Evolutionary conservation across 2,113 vertebrate species (phyloP).

Genomic region (Eubucco bourcierii): DNA sequence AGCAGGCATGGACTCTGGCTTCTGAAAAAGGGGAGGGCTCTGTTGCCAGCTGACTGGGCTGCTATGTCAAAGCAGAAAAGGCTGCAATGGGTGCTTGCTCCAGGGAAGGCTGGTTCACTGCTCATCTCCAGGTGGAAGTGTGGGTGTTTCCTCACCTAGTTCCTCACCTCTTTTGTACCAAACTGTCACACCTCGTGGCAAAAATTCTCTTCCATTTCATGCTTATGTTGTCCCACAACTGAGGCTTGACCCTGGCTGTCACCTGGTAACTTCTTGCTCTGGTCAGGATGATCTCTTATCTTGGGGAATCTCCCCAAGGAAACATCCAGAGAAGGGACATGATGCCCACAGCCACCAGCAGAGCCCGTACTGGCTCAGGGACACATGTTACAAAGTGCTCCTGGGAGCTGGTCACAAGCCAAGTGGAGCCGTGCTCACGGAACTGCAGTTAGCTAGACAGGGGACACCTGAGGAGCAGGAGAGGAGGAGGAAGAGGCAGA

Average conservation of each 20-base stretch:
- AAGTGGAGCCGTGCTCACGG: background rate
- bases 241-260: background rate
- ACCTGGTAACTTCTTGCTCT: background rate
- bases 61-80: background rate
- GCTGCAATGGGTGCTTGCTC: background rate
- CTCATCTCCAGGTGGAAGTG: background rate
- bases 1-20: accelerated
- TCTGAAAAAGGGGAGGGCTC: background rate
- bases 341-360: background rate
- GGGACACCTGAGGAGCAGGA: constrained; percentile 46
- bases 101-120: background rate
- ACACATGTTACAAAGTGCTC: accelerated
- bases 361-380: background rate
- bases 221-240: too few relatives aligned
- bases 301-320: background rate
- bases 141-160: background rate
- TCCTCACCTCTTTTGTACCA: background rate
- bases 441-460: background rate
- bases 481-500: constrained; percentile 30
- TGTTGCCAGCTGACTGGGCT: background rate
- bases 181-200: background rate
- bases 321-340: background rate
- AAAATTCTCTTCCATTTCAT: background rate
- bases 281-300: background rate
- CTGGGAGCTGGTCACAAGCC: background rate